A percentile compares a stretch with the other conserved stretches of the same genome.
These are phyloP conservation scores for Rynchops niger DNA, from an alignment of 2,113 vertebrate species.

Conservation along the genomic window DNA sequence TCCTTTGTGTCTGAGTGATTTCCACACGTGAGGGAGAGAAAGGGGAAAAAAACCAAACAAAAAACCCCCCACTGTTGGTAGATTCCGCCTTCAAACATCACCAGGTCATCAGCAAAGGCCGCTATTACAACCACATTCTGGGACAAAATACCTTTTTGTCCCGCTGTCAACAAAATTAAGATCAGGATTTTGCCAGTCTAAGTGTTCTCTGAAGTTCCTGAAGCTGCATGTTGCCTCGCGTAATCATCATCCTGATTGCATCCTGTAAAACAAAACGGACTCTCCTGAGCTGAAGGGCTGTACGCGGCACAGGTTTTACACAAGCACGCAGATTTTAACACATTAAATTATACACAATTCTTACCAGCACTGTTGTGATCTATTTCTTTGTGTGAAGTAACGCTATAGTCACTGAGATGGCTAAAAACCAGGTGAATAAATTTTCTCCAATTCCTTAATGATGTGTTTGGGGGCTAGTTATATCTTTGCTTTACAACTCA, in stretches of 20 bases:
- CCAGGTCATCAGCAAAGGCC: neutral
- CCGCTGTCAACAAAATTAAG: neutral
- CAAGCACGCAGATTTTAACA: rapidly evolving
- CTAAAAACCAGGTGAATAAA: neutral
- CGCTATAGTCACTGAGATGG: rapidly evolving
- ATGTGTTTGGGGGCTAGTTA: neutral
- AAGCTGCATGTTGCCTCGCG: constrained; percentile 88
- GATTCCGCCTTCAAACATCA: neutral
- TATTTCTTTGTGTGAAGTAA: neutral
- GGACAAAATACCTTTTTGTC: neutral
- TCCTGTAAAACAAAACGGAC: constrained; percentile 76
- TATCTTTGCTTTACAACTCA: neutral
- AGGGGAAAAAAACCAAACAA: neutral
- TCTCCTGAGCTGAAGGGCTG: rapidly evolving
- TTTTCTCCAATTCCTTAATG: neutral
- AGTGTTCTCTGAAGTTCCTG: constrained; percentile 85
- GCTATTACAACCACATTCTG: neutral
- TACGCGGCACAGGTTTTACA: neutral
- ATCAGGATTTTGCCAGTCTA: constrained; percentile 79
- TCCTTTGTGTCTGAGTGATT: neutral
- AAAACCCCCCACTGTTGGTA: neutral
- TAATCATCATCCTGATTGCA: constrained; percentile 92
- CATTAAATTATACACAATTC: neutral
- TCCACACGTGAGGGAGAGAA: neutral
- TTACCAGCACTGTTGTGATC: neutral